These are phyloP conservation scores for Coleophora flavipennella DNA, from an alignment of 2,888 invertebrate genomes.

Conservation along the genomic window DNA sequence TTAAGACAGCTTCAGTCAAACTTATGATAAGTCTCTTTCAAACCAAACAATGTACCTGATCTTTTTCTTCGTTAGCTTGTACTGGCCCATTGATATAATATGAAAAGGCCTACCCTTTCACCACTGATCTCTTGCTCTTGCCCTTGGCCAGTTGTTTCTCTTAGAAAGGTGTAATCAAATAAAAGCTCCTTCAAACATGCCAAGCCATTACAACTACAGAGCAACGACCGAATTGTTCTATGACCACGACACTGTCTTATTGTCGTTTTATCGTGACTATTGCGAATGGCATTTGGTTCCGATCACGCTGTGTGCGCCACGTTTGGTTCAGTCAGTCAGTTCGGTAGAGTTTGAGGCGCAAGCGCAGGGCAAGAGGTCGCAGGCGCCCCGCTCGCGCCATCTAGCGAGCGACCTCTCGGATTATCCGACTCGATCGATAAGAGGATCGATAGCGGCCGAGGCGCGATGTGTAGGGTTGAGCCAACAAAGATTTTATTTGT, in stretches of 20 bases:
- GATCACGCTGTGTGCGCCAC: conserved; percentile 22
- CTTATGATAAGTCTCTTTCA: too few species aligned
- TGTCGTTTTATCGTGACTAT: conserved; percentile 44
- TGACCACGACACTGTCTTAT: conserved; percentile 22
- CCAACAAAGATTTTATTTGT: too few species aligned
- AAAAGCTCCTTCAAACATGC: too few species aligned
- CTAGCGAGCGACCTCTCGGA: conserved; percentile 61
- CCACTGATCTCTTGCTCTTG: too few species aligned
- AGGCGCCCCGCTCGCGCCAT: conserved; percentile 45
- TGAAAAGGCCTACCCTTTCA: too few species aligned
- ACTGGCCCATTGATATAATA: too few species aligned
- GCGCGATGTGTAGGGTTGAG: conserved; percentile 2
- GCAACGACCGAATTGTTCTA: conserved; percentile 11
- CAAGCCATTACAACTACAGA: background rate
- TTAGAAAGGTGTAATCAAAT: too few species aligned
- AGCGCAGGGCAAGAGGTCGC: conserved; percentile 39
- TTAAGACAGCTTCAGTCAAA: too few species aligned
- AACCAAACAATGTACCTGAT: too few species aligned
- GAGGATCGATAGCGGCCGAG: conserved; percentile 25
- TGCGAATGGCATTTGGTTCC: conserved; percentile 45
- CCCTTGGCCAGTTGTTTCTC: too few species aligned
- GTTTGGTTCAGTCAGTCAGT: too few species aligned
- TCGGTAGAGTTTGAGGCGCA: conserved; percentile 18
- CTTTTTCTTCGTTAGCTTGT: too few species aligned
- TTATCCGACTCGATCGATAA: conserved; percentile 64